phyloP scores from a whole-genome alignment of 2,113 vertebrate genomes.

The Psilopsiagon aurifrons region DNA sequence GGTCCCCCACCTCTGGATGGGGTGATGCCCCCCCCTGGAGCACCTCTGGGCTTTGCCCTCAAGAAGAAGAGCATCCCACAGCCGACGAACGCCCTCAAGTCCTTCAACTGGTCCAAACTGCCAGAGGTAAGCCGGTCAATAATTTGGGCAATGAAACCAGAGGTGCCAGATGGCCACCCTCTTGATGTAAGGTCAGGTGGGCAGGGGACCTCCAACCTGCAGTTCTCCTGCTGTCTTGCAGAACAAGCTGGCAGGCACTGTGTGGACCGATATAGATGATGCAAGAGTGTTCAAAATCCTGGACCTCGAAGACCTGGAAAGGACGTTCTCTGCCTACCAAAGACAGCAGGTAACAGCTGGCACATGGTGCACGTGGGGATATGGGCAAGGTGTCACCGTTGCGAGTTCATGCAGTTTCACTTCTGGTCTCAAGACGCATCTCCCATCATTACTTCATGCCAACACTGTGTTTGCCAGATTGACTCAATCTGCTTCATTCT shows the following conservation, averaged over 20 bases:
- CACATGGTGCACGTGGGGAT: accelerated
- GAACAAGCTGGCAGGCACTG: slow-evolving; percentile 94
- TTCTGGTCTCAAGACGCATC: neutral
- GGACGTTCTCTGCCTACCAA: slow-evolving; percentile 98
- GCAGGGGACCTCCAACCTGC: neutral
- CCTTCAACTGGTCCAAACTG: slow-evolving; percentile 97
- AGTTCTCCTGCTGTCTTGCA: slow-evolving; percentile 54
- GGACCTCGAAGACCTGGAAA: slow-evolving; percentile 94
- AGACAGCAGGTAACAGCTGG: slow-evolving; percentile 91
- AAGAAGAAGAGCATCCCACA: slow-evolving; percentile 96
- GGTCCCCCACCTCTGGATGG: slow-evolving; percentile 82
- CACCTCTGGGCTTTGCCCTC: slow-evolving; percentile 80
- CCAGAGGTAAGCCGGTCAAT: slow-evolving; percentile 82
- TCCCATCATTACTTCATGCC: neutral
- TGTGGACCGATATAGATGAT: slow-evolving; percentile 94
- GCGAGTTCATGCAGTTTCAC: accelerated
- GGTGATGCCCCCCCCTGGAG: slow-evolving; percentile 85
- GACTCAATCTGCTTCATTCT: neutral
- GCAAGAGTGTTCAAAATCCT: slow-evolving; percentile 91
- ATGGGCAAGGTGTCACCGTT: neutral
- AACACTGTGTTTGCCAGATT: neutral
- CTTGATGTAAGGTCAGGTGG: neutral
- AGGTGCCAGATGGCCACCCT: accelerated
- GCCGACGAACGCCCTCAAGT: slow-evolving; percentile 91
- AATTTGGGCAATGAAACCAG: neutral